Percentiles rank a stretch among this genome's conserved stretches.
Conservation (phyloP, 2,797 vertebrate species). For the Champsocephalus gunnari region DNA sequence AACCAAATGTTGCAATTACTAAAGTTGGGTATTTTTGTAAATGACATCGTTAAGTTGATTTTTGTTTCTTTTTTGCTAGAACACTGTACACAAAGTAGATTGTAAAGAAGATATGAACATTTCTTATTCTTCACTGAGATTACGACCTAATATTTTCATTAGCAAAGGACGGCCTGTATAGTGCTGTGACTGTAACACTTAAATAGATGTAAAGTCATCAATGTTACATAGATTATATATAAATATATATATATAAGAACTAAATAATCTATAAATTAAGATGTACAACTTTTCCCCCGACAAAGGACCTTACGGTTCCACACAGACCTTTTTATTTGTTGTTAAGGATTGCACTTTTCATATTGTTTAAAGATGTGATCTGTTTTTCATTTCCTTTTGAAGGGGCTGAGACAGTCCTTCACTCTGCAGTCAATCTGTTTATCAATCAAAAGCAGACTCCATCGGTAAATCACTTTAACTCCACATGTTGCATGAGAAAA, state of each 20-base stretch:
- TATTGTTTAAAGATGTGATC: slow-evolving; percentile 69
- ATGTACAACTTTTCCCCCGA: slow-evolving; percentile 70
- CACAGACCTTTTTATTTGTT: slow-evolving; percentile 75
- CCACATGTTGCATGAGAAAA: slow-evolving; percentile 74
- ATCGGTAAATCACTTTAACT: slow-evolving; percentile 56
- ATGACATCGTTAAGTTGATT: slow-evolving; percentile 82
- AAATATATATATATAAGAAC: slow-evolving; percentile 67
- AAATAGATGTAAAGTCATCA: slow-evolving; percentile 75
- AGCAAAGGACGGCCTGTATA: slow-evolving; percentile 78
- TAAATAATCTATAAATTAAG: slow-evolving; percentile 77
- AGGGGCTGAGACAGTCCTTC: slow-evolving; percentile 44
- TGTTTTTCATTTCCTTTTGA: slow-evolving; percentile 54
- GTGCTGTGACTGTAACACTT: slow-evolving; percentile 78
- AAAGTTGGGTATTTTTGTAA: slow-evolving; percentile 90
- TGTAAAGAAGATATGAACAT: slow-evolving; percentile 79
- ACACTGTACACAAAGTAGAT: slow-evolving; percentile 82
- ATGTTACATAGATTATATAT: slow-evolving; percentile 81
- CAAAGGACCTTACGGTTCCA: slow-evolving; percentile 75
- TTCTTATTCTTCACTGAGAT: slow-evolving; percentile 79
- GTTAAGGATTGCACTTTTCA: slow-evolving; percentile 84
- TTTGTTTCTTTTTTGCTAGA: slow-evolving; percentile 72
- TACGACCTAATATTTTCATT: slow-evolving; percentile 85
- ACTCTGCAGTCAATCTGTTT: slow-evolving; percentile 41
- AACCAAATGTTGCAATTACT: slow-evolving; percentile 87
- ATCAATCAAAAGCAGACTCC: slow-evolving; percentile 57